Evolutionary conservation across 2,113 vertebrate genomes (phyloP).

Genomic region (Himantopus leucocephalus): DNA sequence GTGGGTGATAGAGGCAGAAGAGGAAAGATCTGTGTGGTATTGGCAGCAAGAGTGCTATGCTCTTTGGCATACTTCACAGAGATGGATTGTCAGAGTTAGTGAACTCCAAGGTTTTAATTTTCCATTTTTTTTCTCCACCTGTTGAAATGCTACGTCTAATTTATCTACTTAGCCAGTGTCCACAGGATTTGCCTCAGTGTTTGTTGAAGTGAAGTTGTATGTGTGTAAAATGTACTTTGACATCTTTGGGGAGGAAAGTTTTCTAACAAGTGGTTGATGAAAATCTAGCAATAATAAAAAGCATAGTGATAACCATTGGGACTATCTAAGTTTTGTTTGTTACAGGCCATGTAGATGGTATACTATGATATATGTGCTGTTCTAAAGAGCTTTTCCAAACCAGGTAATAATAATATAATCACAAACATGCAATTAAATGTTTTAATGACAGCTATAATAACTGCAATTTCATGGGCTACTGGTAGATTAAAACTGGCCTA

Average conservation of each 20-base stretch:
- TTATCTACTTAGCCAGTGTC: background rate
- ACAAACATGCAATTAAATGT: background rate
- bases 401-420: background rate
- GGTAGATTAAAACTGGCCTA: background rate
- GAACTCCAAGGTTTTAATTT: background rate
- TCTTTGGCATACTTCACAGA: background rate
- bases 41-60: background rate
- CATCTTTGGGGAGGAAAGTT: background rate
- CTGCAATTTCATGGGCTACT: background rate
- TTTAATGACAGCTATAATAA: slow-evolving; percentile 20
- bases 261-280: background rate
- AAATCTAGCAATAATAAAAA: background rate
- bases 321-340: background rate
- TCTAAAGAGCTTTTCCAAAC: background rate
- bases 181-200: background rate
- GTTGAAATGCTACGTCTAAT: background rate
- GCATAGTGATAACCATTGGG: background rate
- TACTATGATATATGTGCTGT: background rate
- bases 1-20: background rate
- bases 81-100: background rate
- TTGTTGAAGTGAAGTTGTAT: background rate
- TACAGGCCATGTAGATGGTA: background rate
- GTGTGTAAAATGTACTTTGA: background rate
- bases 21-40: background rate
- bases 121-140: background rate